Base-by-base conservation (phyloP, 2,888 invertebrate genomes). In the Drosophila greeni region DNA sequence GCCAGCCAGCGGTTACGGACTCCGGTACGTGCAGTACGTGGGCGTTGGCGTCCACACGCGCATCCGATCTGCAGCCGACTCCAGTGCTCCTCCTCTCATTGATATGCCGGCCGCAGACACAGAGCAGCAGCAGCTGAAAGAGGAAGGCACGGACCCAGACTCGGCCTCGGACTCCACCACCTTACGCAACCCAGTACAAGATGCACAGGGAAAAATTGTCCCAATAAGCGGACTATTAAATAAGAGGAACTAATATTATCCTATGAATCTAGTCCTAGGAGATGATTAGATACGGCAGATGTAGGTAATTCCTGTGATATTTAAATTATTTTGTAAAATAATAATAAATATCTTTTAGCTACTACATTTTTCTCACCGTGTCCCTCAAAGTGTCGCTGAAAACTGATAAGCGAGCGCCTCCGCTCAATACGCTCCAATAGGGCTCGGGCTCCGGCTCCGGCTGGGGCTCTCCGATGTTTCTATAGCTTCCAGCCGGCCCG, bases 71-170 rank as follows among this genome's bases (percentile, higher is more conserved):
- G 24, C n/a, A 26, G 33, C 26, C 61, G 9, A 29, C 47, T 29
- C 60, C 66, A 47, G 18, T 42, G 52, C 52, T 40, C 14, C 40
- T 40, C 51, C 75, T 66, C 79, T 70, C 76, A 84, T 79, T 83
- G 84, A 81, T 76, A 79, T 79, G 79, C 84, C 68, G 72, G 70
- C 49, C 54, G 43, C 67, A 64, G 53, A 36, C 24, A 40, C 52
- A 36, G 54, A 33, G 7, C 16, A 12, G 43, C 16, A 55, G 55
- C 51, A 55, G n/a, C 43, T 14, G 45, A 45, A 45, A 45, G 45
- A 45, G 45, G 14, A 18, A 52, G n/a, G 29, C 24, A 6, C 8
- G n/a, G 54, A 6, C 54, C 57, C 34, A 57, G 69, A 68, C 42
- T 24, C 60, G 49, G 45, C 8, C n/a, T 24, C 40, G 42, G 24